Conservation (phyloP, 2,113 vertebrate genomes). For the Chionis minor region DNA sequence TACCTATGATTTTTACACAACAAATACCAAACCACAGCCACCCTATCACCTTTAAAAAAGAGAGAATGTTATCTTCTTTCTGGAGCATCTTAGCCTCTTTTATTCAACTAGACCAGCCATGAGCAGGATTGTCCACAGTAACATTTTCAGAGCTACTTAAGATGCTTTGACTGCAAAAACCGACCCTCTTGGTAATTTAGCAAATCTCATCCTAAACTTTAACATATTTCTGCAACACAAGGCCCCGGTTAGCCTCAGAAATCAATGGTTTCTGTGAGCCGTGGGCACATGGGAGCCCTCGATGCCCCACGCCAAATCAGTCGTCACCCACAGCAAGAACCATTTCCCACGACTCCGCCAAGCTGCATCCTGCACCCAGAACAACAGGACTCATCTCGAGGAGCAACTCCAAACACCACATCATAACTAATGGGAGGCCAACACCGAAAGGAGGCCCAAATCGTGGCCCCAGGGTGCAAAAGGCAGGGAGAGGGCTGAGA, state of each 20-base stretch:
- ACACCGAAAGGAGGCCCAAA: background rate
- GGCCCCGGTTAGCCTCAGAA: background rate
- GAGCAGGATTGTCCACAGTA: background rate
- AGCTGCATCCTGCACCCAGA: background rate
- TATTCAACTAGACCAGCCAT: background rate
- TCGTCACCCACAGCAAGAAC: slow-evolving; percentile 50
- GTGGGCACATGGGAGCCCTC: background rate
- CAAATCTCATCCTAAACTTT: slow-evolving; percentile 9
- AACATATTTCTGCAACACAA: background rate
- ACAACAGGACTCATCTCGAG: background rate
- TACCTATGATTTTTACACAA: background rate
- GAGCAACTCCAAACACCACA: background rate
- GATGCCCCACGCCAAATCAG: slow-evolving; percentile 14
- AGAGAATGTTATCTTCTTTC: background rate
- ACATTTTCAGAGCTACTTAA: slow-evolving; percentile 43
- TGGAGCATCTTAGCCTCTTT: background rate
- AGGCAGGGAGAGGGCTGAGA: background rate
- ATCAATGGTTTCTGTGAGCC: background rate
- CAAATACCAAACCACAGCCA: background rate
- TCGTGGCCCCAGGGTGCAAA: background rate
- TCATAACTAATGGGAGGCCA: background rate
- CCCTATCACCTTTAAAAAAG: background rate
- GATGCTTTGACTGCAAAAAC: background rate
- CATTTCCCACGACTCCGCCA: background rate
- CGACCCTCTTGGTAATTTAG: background rate